These are phyloP conservation scores for Mythimna ferrago DNA, from an alignment of 2,888 invertebrate genomes.

Conservation along the genomic window DNA sequence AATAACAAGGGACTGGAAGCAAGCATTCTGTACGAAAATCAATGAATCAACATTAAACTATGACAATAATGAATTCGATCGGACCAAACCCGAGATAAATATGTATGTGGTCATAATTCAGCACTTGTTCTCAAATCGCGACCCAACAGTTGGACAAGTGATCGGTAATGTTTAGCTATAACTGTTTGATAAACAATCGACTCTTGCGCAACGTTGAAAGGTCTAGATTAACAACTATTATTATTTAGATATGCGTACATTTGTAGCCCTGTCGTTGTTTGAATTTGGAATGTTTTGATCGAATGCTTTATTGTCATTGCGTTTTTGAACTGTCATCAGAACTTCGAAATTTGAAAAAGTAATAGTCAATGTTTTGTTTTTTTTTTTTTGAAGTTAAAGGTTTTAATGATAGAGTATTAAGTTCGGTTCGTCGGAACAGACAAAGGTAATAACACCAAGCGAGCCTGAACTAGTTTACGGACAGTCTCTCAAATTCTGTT, in stretches of 20 bases:
- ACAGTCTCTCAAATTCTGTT: constrained; percentile 57
- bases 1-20: neutral
- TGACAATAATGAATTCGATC: constrained; percentile 39
- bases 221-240: constrained; percentile 67
- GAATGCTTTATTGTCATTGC: neutral
- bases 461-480: constrained; percentile 43
- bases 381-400: constrained; percentile 17
- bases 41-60: constrained; percentile 20
- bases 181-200: constrained; percentile 77
- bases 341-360: constrained; percentile 23
- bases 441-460: constrained; percentile 33
- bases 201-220: constrained; percentile 74
- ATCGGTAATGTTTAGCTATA: constrained; percentile 67
- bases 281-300: constrained; percentile 24
- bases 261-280: constrained; percentile 38
- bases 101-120: constrained; percentile 54
- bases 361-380: neutral
- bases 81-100: constrained; percentile 39
- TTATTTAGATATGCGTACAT: constrained; percentile 53
- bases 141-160: constrained; percentile 68
- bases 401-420: constrained; percentile 19
- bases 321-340: neutral
- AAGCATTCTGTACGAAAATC: constrained; percentile 8
- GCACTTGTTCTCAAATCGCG: constrained; percentile 61
- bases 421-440: constrained; percentile 15